Conservation (phyloP, 1,140 invertebrate genomes). For the Lamellibrachia luymesi region DNA sequence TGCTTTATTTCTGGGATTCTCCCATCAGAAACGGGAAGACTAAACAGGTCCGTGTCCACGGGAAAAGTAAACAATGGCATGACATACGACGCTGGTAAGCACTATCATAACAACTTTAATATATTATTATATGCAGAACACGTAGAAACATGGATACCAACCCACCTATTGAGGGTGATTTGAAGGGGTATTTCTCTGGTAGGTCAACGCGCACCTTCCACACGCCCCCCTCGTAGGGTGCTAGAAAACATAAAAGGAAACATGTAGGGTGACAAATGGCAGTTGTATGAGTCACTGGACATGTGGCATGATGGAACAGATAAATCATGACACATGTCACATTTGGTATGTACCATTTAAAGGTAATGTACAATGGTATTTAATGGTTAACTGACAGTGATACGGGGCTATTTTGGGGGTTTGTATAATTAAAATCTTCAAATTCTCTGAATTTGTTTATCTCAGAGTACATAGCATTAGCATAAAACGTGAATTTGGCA, state of each 20-base stretch:
- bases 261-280: not conserved
- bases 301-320: not conserved
- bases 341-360: not conserved
- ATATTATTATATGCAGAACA: not conserved
- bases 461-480: too few relatives aligned
- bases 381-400: too few relatives aligned
- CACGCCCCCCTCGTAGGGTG: constrained; percentile 98
- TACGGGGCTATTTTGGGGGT: too few relatives aligned
- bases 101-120: too few relatives aligned
- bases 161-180: constrained; percentile 92
- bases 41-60: not conserved
- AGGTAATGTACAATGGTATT: too few relatives aligned
- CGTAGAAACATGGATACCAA: not conserved
- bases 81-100: not conserved
- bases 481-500: too few relatives aligned
- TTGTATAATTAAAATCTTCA: too few relatives aligned
- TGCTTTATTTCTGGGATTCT: too few relatives aligned
- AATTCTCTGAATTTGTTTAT: too few relatives aligned
- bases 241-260: constrained; percentile 61
- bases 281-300: not conserved
- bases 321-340: not conserved
- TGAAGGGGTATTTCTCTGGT: constrained; percentile 99
- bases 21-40: not conserved
- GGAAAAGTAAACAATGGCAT: not conserved
- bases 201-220: constrained; percentile 99